Base-by-base conservation (phyloP, 2,888 invertebrate genomes). In the Chrysolina americana region DNA sequence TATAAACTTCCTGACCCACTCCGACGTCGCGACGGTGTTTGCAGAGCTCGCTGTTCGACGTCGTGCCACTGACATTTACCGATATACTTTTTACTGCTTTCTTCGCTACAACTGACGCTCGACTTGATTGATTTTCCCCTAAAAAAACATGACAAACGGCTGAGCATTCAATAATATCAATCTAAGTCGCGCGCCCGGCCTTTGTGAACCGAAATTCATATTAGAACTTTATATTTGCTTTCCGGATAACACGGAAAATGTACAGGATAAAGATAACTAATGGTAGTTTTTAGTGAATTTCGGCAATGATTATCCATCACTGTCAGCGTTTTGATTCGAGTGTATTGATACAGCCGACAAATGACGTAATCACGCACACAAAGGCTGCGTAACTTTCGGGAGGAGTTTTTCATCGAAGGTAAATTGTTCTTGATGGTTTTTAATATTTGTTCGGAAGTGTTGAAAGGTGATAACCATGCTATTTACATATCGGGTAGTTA, bases 121-220 rank as follows among this genome's bases (percentile, higher is more conserved):
- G 56, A 28, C 56, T 69, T 78, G 78, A 78, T 78, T 73, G 75
- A 76, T 78, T 71, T 68, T 50, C 65, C 21, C 66, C 68, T 70
- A 73, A 76, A 77, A 78, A 78, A 78, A 71, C 75, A 73, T 78
- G 76, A 75, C 73, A 73, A 78, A 78, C 78, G 74, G 72, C 62
- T 63, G 75, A 73, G 75, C 78, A 78, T 78, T 78, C 76, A 68
- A 75, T 78, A 73, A 73, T 75, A 76, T 78, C 75, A 75, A 74
- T 77, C 70, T 73, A 73, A 75, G 71, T 75, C 70, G 66, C 68
- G 68, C 53, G 47, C 62, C 63, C 65, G 47, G 53, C 70, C 63
- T 75, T 75, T 75, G 75, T 75, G 70, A 59, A 47, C 41, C 65
- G 63, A 71, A 71, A 76, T 76, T 74, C 74, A 76, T 74, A 76